Base-by-base conservation (phyloP, 2,888 invertebrate genomes). In the Trilocha varians region DNA sequence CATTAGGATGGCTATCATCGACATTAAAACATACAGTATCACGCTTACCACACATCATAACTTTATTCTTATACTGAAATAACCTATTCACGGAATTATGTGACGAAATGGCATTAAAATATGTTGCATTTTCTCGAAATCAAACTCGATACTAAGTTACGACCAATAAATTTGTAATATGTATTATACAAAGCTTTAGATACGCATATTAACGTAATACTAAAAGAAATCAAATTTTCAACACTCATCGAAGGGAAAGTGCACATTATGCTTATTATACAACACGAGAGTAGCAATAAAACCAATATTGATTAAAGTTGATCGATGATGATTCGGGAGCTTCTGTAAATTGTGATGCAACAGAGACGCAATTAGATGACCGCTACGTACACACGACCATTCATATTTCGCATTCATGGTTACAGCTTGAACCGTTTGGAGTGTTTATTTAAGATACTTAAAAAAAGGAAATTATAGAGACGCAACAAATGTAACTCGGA, bases 281-380 rank as follows among this genome's bases (percentile, higher is more conserved):
- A 75, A 78, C 69, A 68, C n/a, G 63, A 72, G 72, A 66, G 69
- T 66, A 64, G 63, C 66, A 64, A 69, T 67, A 72, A 60, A 69
- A 64, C 69, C 60, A 71, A 78, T 76, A 79, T 74, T 77, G 68
- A 71, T 70, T 63, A 63, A 60, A 55, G 62, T 70, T 73, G 70
- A 70, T 69, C 52, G 62, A 70, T 66, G 60, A 60, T 62, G 52
- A 62, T 54, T 49, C 44, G 42, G 46, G 15, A 25, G 32, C 25
- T 38, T 38, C 38, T 32, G 56, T 60, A 60, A 50, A 50, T 37
- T 32, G 34, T 43, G 43, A 54, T 47, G 55, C 52, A 45, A 48
- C 48, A 49, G 48, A 49, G 50, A 46, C n/a, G 38, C 32, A 25
- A 13, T 11, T 35, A n/a, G 32, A n/a, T n/a, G n/a, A n/a, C n/a